Percentiles rank a stretch among this genome's conserved stretches.
Evolutionary conservation across 2,888 invertebrate species (phyloP).

Genomic region (Bimastos eiseni): DNA sequence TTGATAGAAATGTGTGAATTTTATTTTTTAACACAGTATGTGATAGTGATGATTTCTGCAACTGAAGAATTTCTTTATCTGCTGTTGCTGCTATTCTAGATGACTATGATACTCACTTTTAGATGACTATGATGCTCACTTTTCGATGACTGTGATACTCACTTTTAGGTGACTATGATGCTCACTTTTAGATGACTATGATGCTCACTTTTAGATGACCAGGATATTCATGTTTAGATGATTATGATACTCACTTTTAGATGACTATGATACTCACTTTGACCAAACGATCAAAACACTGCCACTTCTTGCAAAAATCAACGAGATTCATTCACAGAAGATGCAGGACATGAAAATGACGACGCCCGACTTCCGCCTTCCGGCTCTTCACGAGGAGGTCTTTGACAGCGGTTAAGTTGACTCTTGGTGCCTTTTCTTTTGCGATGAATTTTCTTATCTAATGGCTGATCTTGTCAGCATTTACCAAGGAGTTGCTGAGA

Average conservation of each 20-base stretch:
- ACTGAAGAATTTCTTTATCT: background rate
- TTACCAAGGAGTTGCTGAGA: background rate
- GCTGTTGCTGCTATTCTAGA: background rate
- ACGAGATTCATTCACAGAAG: conserved; percentile 54
- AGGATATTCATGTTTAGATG: too few relatives aligned
- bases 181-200: conserved; percentile 31
- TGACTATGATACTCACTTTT: too few relatives aligned
- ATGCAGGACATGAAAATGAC: conserved; percentile 57
- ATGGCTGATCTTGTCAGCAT: background rate
- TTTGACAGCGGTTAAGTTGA: conserved; percentile 39
- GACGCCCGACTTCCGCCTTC: conserved; percentile 38
- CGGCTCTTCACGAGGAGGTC: conserved; percentile 56
- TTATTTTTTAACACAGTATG: too few relatives aligned
- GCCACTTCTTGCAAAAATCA: conserved; percentile 45
- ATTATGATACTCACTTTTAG: conserved; percentile 26
- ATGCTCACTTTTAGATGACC: conserved; percentile 24
- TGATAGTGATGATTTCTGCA: too few relatives aligned
- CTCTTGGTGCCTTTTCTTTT: background rate
- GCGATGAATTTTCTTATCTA: background rate
- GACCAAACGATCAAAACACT: conserved; percentile 23
- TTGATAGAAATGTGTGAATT: too few relatives aligned
- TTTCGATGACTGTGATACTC: too few relatives aligned
- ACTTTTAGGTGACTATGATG: too few relatives aligned
- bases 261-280: conserved; percentile 28
- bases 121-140: conserved; percentile 28